phyloP scores from a whole-genome alignment of 2,888 invertebrate species.

The Luperina testacea region DNA sequence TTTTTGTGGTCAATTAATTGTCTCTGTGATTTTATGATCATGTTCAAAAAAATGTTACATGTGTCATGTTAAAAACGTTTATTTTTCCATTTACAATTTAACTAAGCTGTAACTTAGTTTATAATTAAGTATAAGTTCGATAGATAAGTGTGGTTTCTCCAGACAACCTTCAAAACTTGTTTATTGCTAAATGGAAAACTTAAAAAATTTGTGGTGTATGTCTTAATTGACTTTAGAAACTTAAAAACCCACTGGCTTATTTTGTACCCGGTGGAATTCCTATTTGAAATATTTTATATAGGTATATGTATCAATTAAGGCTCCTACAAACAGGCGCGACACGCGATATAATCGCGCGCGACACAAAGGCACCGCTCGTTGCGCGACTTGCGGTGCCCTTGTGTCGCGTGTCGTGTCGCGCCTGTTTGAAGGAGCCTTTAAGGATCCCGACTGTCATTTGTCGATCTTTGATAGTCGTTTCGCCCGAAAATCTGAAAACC shows the following conservation, averaged over 20 bases:
- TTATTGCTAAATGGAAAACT: neutral
- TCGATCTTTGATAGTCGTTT: too few species aligned
- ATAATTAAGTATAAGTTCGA: neutral
- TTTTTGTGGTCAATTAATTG: neutral
- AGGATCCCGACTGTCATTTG: too few species aligned
- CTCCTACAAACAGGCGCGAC: too few species aligned
- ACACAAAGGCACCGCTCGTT: too few species aligned
- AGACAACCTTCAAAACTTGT: slow-evolving; percentile 39
- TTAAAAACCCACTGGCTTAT: slow-evolving; percentile 5
- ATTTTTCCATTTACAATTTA: neutral
- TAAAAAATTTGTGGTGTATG: neutral
- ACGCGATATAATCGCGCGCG: too few species aligned
- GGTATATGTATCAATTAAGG: too few species aligned
- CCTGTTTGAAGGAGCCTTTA: too few species aligned
- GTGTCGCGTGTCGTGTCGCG: too few species aligned
- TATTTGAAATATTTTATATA: too few species aligned
- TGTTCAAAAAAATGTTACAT: neutral
- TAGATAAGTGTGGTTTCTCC: slow-evolving; percentile 9
- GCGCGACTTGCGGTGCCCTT: too few species aligned
- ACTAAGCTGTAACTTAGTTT: neutral
- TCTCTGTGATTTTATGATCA: neutral
- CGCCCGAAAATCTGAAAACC: too few species aligned
- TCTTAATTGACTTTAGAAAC: neutral
- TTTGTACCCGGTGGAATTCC: neutral
- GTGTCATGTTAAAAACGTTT: neutral